phyloP scores from a whole-genome alignment of 2,113 vertebrate genomes.

The Sminthopsis crassicaudata region DNA sequence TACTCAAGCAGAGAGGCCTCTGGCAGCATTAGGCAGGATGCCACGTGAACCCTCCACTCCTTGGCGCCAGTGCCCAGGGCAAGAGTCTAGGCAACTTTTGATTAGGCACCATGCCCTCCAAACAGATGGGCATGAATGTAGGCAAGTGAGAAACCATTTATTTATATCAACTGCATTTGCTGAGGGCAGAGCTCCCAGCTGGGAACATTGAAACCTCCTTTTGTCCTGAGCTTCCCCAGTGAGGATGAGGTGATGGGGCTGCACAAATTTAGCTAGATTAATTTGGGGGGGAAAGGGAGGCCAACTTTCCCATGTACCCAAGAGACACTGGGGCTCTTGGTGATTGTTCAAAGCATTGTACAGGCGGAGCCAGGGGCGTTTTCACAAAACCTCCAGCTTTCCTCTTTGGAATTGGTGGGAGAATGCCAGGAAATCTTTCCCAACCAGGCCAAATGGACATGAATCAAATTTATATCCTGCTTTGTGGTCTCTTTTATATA shows the following conservation, averaged over 20 bases:
- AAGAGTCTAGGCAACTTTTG: constrained; percentile 86
- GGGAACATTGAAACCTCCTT: constrained; percentile 85
- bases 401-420: constrained; percentile 70
- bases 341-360: constrained; percentile 73
- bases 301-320: constrained; percentile 76
- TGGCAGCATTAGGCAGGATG: constrained; percentile 76
- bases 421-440: constrained; percentile 75
- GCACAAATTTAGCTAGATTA: constrained; percentile 81
- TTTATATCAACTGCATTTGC: constrained; percentile 86
- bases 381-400: constrained; percentile 68
- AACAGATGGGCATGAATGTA: constrained; percentile 87
- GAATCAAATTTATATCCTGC: constrained; percentile 58
- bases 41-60: constrained; percentile 76
- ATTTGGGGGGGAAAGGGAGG: constrained; percentile 79
- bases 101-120: constrained; percentile 86
- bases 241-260: constrained; percentile 81
- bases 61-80: constrained; percentile 77
- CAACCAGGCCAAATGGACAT: constrained; percentile 72
- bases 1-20: constrained; percentile 65
- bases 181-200: constrained; percentile 83
- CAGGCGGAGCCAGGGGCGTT: constrained; percentile 70
- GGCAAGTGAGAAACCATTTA: constrained; percentile 86
- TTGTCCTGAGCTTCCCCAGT: constrained; percentile 82
- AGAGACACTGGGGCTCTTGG: constrained; percentile 73
- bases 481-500: constrained; percentile 65